Percentiles rank a stretch among this genome's conserved stretches.
phyloP scores from a whole-genome alignment of 2,113 vertebrate genomes.

The Strigops habroptila region DNA sequence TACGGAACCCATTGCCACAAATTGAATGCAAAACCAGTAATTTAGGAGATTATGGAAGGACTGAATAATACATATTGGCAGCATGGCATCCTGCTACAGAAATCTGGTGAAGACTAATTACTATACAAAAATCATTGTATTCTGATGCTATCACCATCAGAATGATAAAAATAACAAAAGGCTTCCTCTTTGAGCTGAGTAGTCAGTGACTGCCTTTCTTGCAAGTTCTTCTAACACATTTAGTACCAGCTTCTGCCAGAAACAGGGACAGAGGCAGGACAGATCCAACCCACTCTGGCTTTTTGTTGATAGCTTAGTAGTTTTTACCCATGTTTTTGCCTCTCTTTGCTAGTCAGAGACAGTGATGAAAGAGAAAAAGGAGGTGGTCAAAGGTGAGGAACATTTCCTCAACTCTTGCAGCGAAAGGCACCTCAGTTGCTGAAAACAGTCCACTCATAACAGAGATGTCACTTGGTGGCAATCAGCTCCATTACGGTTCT shows the following conservation, averaged over 20 bases:
- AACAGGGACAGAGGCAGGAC: neutral
- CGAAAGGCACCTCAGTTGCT: neutral
- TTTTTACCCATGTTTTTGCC: neutral
- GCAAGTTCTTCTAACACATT: neutral
- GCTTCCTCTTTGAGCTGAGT: neutral
- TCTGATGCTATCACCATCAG: neutral
- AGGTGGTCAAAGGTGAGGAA: neutral
- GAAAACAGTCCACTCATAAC: neutral
- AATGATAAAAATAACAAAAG: neutral
- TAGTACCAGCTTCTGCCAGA: neutral
- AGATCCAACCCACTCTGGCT: neutral
- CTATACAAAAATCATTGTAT: neutral
- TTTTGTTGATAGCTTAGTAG: neutral
- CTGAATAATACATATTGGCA: neutral
- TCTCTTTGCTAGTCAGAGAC: neutral
- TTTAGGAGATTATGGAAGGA: neutral
- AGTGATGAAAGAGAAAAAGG: neutral
- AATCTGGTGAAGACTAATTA: neutral
- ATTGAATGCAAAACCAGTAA: neutral
- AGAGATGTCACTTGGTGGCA: neutral
- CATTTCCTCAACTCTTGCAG: neutral
- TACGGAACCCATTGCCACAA: neutral
- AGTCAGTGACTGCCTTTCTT: neutral
- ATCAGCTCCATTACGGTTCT: neutral
- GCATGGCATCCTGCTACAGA: neutral